phyloP scores from a whole-genome alignment of 2,888 invertebrate genomes.

The Rhaphigaster nebulosa region DNA sequence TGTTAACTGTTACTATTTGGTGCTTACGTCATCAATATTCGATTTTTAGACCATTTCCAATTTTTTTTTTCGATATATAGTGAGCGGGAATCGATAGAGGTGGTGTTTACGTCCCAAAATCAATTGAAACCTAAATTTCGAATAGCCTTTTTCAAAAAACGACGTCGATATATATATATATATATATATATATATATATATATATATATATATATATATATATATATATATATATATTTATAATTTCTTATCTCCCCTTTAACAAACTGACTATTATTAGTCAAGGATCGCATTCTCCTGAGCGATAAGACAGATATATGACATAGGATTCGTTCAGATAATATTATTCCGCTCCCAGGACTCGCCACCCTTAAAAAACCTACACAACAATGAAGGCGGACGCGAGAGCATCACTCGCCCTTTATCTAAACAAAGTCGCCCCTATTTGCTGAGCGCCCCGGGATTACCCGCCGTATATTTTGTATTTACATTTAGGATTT shows the following conservation, averaged over 20 bases:
- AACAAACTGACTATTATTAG: neutral
- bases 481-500: conserved; percentile 43
- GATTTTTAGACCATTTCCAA: too few species aligned
- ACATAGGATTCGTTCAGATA: neutral
- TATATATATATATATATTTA: too few species aligned
- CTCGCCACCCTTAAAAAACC: neutral
- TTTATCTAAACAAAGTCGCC: conserved; percentile 39
- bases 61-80: too few species aligned
- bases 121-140: too few species aligned
- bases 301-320: neutral
- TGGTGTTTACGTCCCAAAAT: too few species aligned
- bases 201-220: too few species aligned
- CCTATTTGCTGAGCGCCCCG: conserved; percentile 9
- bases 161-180: too few species aligned
- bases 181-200: too few species aligned
- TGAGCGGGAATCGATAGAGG: too few species aligned
- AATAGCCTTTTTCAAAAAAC: too few species aligned
- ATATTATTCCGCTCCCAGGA: neutral
- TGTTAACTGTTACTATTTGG: too few species aligned
- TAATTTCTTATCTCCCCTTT: neutral
- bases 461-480: neutral
- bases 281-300: neutral
- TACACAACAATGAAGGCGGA: neutral
- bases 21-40: too few species aligned
- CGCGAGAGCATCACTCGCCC: neutral